Evolutionary conservation across 2,888 invertebrate species (phyloP), one percentile per base, ranked within the genome.

Genomic region (Xestia rhomboidea): DNA sequence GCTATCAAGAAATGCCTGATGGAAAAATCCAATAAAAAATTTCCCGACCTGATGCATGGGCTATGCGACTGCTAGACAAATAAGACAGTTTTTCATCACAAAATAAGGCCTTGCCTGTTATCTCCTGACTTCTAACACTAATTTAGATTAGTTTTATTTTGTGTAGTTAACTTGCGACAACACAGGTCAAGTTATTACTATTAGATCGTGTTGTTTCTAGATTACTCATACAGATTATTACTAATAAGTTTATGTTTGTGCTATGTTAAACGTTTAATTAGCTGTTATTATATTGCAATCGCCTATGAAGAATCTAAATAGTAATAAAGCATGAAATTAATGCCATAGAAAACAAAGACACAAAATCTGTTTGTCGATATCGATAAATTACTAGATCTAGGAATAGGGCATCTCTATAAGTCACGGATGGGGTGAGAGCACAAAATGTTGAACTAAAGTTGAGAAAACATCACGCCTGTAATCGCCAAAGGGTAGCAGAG

Each of bases 341-440:
- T 68, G 60, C 5, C 24, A 38, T 46, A n/a, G 2, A 79, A 60
- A 76, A 73, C 30, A 5, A 24, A 51, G 15, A 15, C n/a, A 41
- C 5, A 11, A 62, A 73, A 72, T 62, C n/a, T 27, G 41, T 72
- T 63, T 71, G 8, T 79, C 86, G 86, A 86, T 86, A 77, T 86
- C 83, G 83, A 86, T 82, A 77, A 54, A 69, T 49, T 30, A 27
- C 6, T 46, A 18, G n/a, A 70, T 57, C 30, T 69, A 34, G 38
- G 15, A 41, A 75, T 68, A 49, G 68, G 30, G 0, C 74, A 77
- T 13, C 84, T 27, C 83, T 77, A 77, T 63, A 62, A 41, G 73
- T 72, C 38, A 69, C 49, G 71, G 62, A 10, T 69, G 21, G 44
- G 51, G 38, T 68, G 67, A 68, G 10, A 73, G 15, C 27, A 57